Evolutionary conservation across 2,797 vertebrate genomes (phyloP), one percentile per base, ranked within the genome.

Genomic region (Saxicola maurus): DNA sequence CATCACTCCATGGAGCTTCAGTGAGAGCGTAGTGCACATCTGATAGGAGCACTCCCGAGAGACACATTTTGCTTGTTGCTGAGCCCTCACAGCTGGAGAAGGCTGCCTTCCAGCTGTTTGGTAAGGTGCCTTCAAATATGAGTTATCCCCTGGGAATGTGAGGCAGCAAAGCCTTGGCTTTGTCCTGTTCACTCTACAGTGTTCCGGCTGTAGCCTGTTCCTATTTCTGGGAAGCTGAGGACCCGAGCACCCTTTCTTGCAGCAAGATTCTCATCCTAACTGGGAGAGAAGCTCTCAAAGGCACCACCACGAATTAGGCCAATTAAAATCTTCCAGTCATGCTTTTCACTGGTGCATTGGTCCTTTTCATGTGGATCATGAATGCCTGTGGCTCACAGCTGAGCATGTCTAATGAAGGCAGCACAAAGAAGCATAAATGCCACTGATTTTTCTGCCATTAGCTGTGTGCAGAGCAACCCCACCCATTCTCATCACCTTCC

Each of bases 1-100:
- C 69, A 60, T 42, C 48, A 19, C 31, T 72, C 76, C 19, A 6
- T 0, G 21, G 28, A 80, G 49, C 66, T 75, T 57, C 73, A 72
- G 27, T 0, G 0, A 64, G 15, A 76, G 25, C 0, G 0, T 5
- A 30, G 30, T 2, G 2, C 19, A 35, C 0, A 2, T 25, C 20
- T 80, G 53, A 40, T 35, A 46, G 8, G 16, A 81, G 21, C 12
- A 23, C 17, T 56, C 21, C 33, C 35, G 45, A 27, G 38, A 62
- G 67, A 30, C 30, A 35, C 11, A 16, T 43, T 27, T 20, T 0
- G 1, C 27, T 27, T 1, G 5, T 35, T 73, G 72, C 60, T 79
- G 52, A 45, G 55, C 28, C 38, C 48, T 69, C 61, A 31, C 0
- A 2, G 40, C 30, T 69, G 73, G 19, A 59, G 49, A 61, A 46